A percentile compares a stretch with the other conserved stretches of the same genome.
These are phyloP conservation scores for Caenorhabditis sulstoni DNA, from an alignment of 2,888 invertebrate genomes.

Conservation along the genomic window DNA sequence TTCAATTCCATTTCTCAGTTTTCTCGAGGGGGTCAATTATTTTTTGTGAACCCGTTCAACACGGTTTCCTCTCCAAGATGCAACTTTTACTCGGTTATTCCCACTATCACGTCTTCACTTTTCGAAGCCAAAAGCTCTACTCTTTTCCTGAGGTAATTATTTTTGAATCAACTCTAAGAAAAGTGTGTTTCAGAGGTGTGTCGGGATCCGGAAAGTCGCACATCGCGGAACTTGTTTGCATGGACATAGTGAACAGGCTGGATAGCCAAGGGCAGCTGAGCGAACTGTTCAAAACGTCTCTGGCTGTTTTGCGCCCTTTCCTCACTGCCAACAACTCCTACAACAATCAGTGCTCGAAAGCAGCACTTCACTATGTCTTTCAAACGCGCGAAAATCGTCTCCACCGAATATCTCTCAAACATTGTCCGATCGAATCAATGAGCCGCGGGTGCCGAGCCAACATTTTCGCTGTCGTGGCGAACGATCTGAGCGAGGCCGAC, in stretches of 20 bases:
- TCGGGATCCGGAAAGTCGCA: constrained; percentile 66
- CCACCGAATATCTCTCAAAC: constrained; percentile 39
- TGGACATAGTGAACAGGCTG: constrained; percentile 56
- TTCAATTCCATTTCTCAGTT: constrained; percentile 48
- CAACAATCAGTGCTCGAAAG: constrained; percentile 61
- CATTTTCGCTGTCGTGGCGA: constrained; percentile 65
- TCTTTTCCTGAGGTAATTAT: constrained; percentile 49
- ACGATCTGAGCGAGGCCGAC: constrained; percentile 61
- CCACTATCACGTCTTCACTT: constrained; percentile 52
- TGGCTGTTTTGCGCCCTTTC: constrained; percentile 59
- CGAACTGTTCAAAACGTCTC: constrained; percentile 52
- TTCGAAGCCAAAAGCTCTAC: constrained; percentile 50
- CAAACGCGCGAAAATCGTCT: constrained; percentile 60
- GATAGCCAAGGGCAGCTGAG: constrained; percentile 54
- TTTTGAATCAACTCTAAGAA: too few relatives aligned
- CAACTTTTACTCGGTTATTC: constrained; percentile 56
- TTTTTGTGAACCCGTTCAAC: constrained; percentile 67
- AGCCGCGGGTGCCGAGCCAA: constrained; percentile 64
- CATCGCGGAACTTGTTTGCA: constrained; percentile 52
- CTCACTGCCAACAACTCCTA: constrained; percentile 58
- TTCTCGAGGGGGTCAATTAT: constrained; percentile 58
- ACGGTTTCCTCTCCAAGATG: constrained; percentile 59
- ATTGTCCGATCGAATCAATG: constrained; percentile 64
- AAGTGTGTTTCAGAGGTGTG: constrained; percentile 63
- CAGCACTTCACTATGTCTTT: constrained; percentile 58